Evolutionary conservation across 2,113 vertebrate genomes (phyloP), one percentile per base, ranked within the genome.

Genomic region (Gulo gulo): DNA sequence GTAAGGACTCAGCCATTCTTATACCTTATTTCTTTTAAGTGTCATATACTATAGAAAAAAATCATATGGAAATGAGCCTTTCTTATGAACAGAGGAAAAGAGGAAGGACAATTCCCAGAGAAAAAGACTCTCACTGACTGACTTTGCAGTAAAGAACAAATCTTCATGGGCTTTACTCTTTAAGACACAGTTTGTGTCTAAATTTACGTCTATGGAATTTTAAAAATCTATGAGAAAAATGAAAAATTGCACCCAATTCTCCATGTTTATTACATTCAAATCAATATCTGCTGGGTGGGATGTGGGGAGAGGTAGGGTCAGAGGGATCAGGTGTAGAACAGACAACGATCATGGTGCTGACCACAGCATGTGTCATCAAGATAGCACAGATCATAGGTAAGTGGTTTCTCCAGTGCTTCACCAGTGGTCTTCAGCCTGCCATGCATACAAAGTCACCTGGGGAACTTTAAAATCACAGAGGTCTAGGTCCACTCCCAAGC

Each of bases 21-120:
- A 59, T 23, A 67, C 14, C 4, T 55, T 57, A 16, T 97, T 93
- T 85, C n/a, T 88, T 88, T 93, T 91, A 88, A 36, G 42, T 50
- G 69, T 29, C 7, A 2, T 47, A 12, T n/a, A 55, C 52, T 47
- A 29, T 4, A 61, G 74, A 45, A 42, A 78, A 36, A 31, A 59
- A 14, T 71, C 31, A 61, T 13, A 24, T 23, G 57, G 47, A 71
- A 79, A 74, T 67, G 55, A 96, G 21, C 2, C 34, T 88, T 93
- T 65, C 65, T 79, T 55, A 79, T 55, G 45, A 82, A 91, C n/a
- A 67, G 71, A 84, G 11, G 24, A 20, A 45, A 88, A 81, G n/a
- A 82, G 5, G 23, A 84, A 89, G 21, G 31, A 52, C 29, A 45
- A 9, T 55, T 24, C 7, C 86, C 16, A 34, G 47, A 57, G 71